Percentiles rank a stretch among this genome's conserved stretches.
Evolutionary conservation across 2,113 vertebrate genomes (phyloP).

Genomic region (Prunella fulvescens): DNA sequence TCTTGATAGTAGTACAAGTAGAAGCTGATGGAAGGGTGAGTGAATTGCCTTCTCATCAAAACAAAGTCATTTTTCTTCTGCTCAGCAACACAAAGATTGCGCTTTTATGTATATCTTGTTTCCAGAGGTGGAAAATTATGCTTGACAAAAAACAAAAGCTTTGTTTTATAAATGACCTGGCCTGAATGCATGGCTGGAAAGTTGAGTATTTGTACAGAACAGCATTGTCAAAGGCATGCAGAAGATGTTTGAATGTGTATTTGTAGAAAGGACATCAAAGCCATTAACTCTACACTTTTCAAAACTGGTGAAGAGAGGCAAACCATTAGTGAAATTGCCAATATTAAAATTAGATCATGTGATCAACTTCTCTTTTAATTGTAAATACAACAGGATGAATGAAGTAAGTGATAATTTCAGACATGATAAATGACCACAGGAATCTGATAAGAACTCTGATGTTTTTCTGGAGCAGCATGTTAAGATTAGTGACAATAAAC

Average conservation of each 20-base stretch:
- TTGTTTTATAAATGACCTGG: not conserved
- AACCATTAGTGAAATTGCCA: not conserved
- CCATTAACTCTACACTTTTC: not conserved
- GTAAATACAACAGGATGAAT: not conserved
- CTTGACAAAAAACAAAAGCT: not conserved
- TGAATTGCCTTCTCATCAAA: not conserved
- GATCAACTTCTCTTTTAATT: not conserved
- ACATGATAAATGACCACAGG: not conserved
- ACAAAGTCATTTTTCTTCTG: not conserved
- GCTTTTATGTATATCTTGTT: not conserved
- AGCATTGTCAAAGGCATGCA: not conserved
- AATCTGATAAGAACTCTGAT: not conserved
- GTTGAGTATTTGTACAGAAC: not conserved
- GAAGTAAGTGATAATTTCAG: not conserved
- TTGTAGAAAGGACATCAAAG: not conserved
- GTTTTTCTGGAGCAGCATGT: not conserved
- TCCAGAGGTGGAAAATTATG: not conserved
- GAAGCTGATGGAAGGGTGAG: not conserved
- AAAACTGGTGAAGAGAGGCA: not conserved
- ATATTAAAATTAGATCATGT: not conserved
- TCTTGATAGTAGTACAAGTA: not conserved
- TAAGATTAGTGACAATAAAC: not conserved
- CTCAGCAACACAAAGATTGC: not conserved
- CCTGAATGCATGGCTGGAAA: not conserved
- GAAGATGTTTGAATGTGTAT: not conserved